Evolutionary conservation across 1,140 invertebrate species (phyloP), one percentile per base, ranked within the genome.

Genomic region (Gonatopus flavifemur): DNA sequence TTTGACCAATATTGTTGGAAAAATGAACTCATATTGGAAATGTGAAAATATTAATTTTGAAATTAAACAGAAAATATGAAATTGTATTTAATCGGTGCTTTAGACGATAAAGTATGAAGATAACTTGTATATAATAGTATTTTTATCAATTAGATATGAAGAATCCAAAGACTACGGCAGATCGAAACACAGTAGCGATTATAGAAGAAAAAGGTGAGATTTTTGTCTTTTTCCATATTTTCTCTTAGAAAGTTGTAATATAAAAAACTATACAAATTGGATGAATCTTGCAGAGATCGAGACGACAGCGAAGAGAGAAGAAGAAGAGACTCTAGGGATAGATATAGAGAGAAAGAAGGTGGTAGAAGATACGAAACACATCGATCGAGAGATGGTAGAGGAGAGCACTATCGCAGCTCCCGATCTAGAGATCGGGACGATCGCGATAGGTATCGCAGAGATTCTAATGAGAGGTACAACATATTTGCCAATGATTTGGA

Each of bases 371-470:
- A 19, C 25, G 44, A 37, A 0, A 30, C 46, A 12, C n/a, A 24
- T 0, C 31, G 33, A 6, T 24, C 18, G 10, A 19, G 30, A 1
- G 25, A 31, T 43, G n/a, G n/a, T n/a, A 39, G 22, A 28, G 51
- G n/a, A 13, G 7, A 40, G 35, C 22, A 24, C 16, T 28, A 2
- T 18, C 33, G 50, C 45, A 41, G 42, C 37, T 57, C 57, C 2
- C 41, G n/a, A 49, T 60, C 57, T 3, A 36, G 32, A 31, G 53
- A 56, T 2, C 25, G 45, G n/a, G 37, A 53, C 9, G 5, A 36
- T 25, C 31, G 31, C 19, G 19, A 30, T 41, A 24, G 42, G 24
- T 13, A 38, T 2, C 41, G 36, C 22, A 32, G n/a, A n/a, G n/a
- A 44, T 5, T 49, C 36, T 22, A 15, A 43, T 49, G 35, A 48